phyloP scores from a whole-genome alignment of 2,113 vertebrate genomes.

The Calyptomena viridis region DNA sequence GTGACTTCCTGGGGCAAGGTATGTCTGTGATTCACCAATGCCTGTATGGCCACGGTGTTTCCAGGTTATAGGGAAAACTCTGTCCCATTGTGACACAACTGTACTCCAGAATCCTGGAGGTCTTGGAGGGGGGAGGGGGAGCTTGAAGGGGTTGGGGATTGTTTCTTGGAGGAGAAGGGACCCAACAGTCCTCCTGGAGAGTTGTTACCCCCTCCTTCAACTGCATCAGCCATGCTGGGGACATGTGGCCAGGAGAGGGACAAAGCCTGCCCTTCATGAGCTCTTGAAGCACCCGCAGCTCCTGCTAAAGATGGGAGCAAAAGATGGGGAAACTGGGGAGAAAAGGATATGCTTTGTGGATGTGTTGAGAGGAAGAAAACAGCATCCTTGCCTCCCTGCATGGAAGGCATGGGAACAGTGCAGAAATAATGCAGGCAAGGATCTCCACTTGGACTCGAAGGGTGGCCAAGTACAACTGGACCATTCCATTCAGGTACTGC shows the following conservation, averaged over 20 bases:
- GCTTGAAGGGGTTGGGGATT: neutral
- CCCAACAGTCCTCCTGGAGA: neutral
- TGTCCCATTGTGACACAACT: conserved; percentile 1
- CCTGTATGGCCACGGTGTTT: neutral
- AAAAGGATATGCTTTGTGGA: neutral
- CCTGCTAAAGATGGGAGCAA: neutral
- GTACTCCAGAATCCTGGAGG: neutral
- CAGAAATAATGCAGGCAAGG: neutral
- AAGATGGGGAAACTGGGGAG: neutral
- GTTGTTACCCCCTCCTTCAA: neutral
- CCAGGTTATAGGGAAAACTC: neutral
- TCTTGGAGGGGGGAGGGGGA: neutral
- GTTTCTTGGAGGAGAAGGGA: neutral
- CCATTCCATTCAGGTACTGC: neutral
- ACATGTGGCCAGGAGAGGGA: neutral
- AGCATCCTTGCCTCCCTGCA: neutral
- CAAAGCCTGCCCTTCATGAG: neutral
- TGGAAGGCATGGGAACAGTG: neutral
- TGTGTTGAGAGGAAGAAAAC: neutral
- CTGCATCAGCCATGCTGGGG: neutral
- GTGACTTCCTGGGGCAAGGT: neutral
- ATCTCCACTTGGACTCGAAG: neutral
- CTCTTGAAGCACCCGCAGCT: neutral
- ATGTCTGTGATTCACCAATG: fast-evolving
- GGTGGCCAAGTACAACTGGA: neutral